Evolutionary conservation across 1,140 invertebrate genomes (phyloP).

Genomic region (Drosophila pandora): DNA sequence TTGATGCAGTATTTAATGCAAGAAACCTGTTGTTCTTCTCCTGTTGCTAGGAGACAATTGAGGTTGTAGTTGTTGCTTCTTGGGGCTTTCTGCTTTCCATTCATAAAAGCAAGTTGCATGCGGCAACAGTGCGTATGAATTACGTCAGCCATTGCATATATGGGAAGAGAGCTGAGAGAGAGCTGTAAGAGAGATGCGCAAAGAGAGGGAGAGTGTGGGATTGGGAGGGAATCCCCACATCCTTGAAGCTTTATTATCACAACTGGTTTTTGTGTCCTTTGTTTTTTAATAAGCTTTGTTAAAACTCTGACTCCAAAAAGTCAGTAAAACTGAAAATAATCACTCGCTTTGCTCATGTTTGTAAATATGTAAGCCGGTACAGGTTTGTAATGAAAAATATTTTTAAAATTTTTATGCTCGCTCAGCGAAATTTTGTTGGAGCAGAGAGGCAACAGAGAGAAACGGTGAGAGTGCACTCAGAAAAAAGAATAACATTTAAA

Average conservation of each 20-base stretch:
- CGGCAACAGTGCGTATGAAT: conserved; percentile 59
- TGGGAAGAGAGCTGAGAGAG: conserved; percentile 20
- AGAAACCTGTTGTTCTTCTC: conserved; percentile 34
- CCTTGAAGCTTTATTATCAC: conserved; percentile 20
- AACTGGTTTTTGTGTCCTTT: conserved; percentile 2
- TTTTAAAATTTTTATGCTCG: conserved; percentile 30
- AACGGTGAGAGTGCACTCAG: not conserved
- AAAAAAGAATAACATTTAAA: not conserved
- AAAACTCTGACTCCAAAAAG: not conserved
- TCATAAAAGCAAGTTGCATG: conserved; percentile 72
- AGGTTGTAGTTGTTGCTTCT: conserved; percentile 12
- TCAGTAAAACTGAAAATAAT: conserved; percentile 7
- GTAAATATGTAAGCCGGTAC: conserved; percentile 12
- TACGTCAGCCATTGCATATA: conserved; percentile 62
- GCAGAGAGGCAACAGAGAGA: conserved; percentile 4
- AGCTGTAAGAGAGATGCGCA: conserved; percentile 19
- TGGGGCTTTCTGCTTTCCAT: conserved; percentile 62
- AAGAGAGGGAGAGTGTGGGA: not conserved
- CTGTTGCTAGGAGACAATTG: conserved; percentile 31
- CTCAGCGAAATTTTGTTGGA: conserved; percentile 22
- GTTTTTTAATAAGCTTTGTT: not conserved
- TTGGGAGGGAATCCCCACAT: not conserved
- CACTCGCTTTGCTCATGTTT: not conserved
- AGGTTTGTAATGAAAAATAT: conserved; percentile 39
- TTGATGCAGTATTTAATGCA: conserved; percentile 4